These are phyloP conservation scores for Heliconius charithonia DNA, from an alignment of 2,888 invertebrate genomes.

Conservation along the genomic window DNA sequence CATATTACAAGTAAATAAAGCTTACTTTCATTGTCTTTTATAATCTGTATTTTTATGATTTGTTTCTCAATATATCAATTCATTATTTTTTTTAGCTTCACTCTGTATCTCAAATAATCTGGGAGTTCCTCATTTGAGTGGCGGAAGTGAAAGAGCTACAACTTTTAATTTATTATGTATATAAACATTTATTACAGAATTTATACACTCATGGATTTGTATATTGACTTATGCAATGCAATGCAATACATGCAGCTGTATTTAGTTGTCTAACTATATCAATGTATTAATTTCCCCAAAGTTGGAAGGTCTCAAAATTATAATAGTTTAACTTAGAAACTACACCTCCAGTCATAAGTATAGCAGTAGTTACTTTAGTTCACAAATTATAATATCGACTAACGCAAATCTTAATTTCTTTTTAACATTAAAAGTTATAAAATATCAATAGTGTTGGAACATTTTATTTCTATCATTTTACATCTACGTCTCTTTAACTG, in stretches of 20 bases:
- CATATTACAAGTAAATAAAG: not conserved
- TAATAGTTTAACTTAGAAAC: not conserved
- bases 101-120: too few species aligned
- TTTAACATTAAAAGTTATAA: not conserved
- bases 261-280: not conserved
- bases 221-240: not conserved
- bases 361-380: not conserved
- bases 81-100: too few species aligned
- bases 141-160: too few species aligned
- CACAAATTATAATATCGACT: not conserved
- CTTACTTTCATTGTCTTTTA: not conserved
- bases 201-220: not conserved
- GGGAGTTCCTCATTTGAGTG: too few species aligned
- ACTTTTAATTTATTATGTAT: not conserved
- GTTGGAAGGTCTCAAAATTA: conserved; percentile 1
- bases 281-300: not conserved
- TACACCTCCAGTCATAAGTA: not conserved
- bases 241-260: not conserved
- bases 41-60: too few species aligned
- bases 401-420: not conserved
- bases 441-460: not conserved
- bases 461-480: too few species aligned
- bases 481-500: too few species aligned
- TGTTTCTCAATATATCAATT: too few species aligned
- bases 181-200: not conserved